Evolutionary conservation across 2,888 invertebrate species (phyloP), one percentile per base, ranked within the genome.

Genomic region (Eristalis intricaria): DNA sequence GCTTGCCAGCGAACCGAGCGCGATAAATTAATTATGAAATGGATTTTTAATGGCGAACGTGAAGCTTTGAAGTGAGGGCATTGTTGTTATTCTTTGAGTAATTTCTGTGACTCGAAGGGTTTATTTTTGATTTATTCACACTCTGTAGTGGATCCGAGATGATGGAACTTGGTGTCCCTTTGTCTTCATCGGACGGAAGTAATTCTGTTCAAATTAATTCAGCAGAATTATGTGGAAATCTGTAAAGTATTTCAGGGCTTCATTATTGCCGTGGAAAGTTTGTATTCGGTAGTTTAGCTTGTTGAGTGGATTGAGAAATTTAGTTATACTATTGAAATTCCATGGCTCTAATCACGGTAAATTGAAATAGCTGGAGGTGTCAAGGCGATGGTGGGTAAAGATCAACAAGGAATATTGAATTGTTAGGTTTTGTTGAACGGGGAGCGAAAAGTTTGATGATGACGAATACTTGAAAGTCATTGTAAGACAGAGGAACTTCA

Each of bases 11-110:
- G 70, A 58, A 11, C 22, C 23, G 38, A 70, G 60, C 26, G 70
- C 60, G 60, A 70, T 70, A 70, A 70, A 70, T 70, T 70, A 70
- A 70, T 70, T 70, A 70, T 70, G 60, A 70, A 70, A 70, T 70
- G 58, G 23, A 70, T 70, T 70, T 70, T 70, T 70, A 60, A 70
- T 60, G 60, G 70, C 22, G 35, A 60, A 70, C 58, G 58, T 58
- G 70, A 60, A 69, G 69, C 69, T 56, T 58, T 69, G 35, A 58
- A 69, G 69, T 69, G 50, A 69, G 56, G 60, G 56, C 58, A 38
- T 38, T 70, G 70, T 38, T 58, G 70, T 58, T 70, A 70, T 70
- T 60, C 70, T 70, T 60, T 38, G 23, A 38, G 23, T 60, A 35
- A 70, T 70, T 70, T 70, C 70, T 70, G 70, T 70, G 38, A 35